Evolutionary conservation across 2,797 vertebrate genomes (phyloP).

Genomic region (Alca torda): DNA sequence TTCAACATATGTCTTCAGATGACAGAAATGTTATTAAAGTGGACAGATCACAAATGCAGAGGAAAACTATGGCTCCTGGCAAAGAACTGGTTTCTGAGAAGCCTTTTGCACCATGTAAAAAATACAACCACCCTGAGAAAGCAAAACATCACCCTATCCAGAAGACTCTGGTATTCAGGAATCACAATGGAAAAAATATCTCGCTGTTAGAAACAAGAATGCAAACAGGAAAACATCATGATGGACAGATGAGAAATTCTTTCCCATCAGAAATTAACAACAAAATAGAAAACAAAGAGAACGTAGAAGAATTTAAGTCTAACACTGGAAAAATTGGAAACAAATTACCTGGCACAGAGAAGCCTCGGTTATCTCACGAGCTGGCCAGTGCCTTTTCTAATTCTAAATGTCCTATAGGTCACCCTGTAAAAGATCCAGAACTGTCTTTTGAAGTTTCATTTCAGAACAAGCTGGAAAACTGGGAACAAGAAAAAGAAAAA

Average conservation of each 20-base stretch:
- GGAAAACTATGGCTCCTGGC: conserved; percentile 80
- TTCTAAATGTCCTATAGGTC: background rate
- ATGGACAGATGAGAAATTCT: conserved; percentile 51
- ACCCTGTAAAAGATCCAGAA: conserved; percentile 44
- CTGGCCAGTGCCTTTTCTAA: background rate
- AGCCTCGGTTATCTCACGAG: background rate
- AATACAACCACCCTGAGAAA: conserved; percentile 24
- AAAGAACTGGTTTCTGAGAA: conserved; percentile 76
- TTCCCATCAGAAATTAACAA: conserved; percentile 38
- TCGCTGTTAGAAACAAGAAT: conserved; percentile 20
- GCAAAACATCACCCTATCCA: conserved; percentile 59
- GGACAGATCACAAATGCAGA: conserved; percentile 75
- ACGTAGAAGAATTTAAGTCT: conserved; percentile 31
- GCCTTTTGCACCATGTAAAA: conserved; percentile 28
- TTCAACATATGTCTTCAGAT: conserved; percentile 68
- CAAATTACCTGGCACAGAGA: conserved; percentile 14
- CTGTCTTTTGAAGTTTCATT: conserved; percentile 87
- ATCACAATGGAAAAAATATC: conserved; percentile 73
- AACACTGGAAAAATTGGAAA: background rate
- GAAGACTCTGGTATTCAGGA: conserved; percentile 71
- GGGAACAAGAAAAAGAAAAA: conserved; percentile 83
- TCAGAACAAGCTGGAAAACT: conserved; percentile 83
- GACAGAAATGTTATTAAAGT: conserved; percentile 68
- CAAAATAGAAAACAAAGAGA: conserved; percentile 68
- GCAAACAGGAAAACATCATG: conserved; percentile 37